These are phyloP conservation scores for Protobothrops flavoviridis DNA, from an alignment of 2,113 vertebrate genomes.

Conservation along the genomic window DNA sequence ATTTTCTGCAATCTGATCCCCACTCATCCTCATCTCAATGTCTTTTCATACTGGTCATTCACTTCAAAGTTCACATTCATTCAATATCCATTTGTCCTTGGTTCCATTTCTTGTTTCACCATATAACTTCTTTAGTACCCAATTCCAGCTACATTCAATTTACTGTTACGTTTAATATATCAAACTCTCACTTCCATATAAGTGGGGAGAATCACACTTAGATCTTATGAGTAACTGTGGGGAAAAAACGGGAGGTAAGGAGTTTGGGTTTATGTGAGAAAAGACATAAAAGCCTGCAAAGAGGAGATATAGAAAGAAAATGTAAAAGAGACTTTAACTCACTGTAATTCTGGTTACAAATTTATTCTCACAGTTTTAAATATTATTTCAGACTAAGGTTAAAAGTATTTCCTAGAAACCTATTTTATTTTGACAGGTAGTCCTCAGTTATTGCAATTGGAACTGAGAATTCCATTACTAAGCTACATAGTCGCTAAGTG, in stretches of 20 bases:
- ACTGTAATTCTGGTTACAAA: not conserved
- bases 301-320: not conserved
- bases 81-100: not conserved
- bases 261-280: not conserved
- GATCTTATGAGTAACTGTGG: not conserved
- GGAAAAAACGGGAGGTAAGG: not conserved
- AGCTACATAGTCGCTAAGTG: not conserved
- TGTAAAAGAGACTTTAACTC: not conserved
- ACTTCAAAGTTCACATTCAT: not conserved
- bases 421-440: not conserved
- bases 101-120: not conserved
- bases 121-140: not conserved
- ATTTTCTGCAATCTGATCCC: not conserved
- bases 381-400: not conserved
- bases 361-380: not conserved
- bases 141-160: not conserved
- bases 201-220: not conserved
- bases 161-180: not conserved
- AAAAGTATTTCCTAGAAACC: not conserved
- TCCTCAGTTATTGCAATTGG: not conserved
- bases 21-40: not conserved
- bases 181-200: not conserved
- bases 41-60: not conserved
- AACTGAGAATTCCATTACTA: not conserved
- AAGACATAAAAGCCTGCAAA: not conserved